A percentile compares a stretch with the other conserved stretches of the same genome.
phyloP scores from a whole-genome alignment of 1,140 invertebrate species.

The Palaemon carinicauda region DNA sequence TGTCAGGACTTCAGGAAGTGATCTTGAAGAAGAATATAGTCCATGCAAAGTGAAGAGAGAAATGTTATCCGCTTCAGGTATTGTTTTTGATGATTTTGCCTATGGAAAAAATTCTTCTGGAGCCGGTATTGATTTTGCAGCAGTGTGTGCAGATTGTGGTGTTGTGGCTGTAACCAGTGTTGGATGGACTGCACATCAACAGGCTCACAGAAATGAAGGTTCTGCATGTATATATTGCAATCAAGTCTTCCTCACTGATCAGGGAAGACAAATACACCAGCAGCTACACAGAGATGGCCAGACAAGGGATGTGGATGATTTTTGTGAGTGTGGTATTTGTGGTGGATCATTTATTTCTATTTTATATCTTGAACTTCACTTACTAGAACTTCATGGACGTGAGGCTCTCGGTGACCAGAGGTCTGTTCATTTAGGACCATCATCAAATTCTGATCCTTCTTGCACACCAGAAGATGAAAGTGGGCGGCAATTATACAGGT shows the following conservation, averaged over 20 bases:
- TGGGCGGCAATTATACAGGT: not conserved
- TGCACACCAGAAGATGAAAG: constrained; percentile 12
- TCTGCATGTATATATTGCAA: constrained; percentile 15
- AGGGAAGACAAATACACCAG: constrained; percentile 17
- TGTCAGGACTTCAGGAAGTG: too few relatives aligned
- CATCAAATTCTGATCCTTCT: not conserved
- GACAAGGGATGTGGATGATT: constrained; percentile 27
- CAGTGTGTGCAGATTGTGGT: constrained; percentile 19
- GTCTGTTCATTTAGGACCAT: not conserved
- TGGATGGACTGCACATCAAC: constrained; percentile 21
- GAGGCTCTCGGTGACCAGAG: not conserved
- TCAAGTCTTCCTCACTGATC: constrained; percentile 22
- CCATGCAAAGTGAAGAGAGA: not conserved
- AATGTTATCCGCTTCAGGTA: too few relatives aligned
- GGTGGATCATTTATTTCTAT: constrained; percentile 38
- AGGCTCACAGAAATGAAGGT: constrained; percentile 15
- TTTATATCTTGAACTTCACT: constrained; percentile 31
- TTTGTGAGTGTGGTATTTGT: constrained; percentile 32
- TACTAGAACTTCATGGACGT: constrained; percentile 29
- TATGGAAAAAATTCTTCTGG: constrained; percentile 19
- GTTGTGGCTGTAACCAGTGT: constrained; percentile 16
- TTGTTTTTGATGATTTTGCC: constrained; percentile 22
- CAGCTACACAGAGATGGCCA: constrained; percentile 24
- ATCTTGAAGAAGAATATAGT: not conserved
- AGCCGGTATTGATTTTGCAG: constrained; percentile 24